Percentiles rank a stretch among this genome's conserved stretches.
phyloP scores from a whole-genome alignment of 2,888 invertebrate species.

The Caenorhabditis virilis region DNA sequence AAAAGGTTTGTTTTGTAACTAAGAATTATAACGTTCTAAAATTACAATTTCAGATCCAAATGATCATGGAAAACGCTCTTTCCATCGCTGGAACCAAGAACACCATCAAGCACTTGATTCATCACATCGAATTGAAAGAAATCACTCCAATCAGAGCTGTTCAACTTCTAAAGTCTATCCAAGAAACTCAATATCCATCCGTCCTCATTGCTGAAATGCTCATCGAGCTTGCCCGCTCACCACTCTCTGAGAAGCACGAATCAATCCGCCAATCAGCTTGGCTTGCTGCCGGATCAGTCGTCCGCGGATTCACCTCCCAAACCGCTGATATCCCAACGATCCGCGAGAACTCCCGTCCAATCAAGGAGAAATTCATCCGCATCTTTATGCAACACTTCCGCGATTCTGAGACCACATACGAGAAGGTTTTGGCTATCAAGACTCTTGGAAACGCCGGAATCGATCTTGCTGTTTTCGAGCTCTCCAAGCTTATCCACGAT shows the following conservation, averaged over 20 bases:
- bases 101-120: conserved; percentile 45
- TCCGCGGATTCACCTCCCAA: conserved; percentile 31
- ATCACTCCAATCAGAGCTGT: conserved; percentile 33
- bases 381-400: conserved; percentile 46
- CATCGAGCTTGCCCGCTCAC: conserved; percentile 22
- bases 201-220: conserved; percentile 32
- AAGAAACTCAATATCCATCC: conserved; percentile 43
- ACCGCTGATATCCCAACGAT: conserved; percentile 15
- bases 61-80: conserved; percentile 44
- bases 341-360: not conserved
- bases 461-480: conserved; percentile 45
- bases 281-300: conserved; percentile 40
- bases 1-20: conserved; percentile 7
- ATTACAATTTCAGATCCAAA: conserved; percentile 22
- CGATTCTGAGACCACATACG: conserved; percentile 43
- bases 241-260: conserved; percentile 10
- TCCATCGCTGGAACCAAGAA: conserved; percentile 52
- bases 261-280: conserved; percentile 42
- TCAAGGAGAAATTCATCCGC: conserved; percentile 27
- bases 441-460: conserved; percentile 63
- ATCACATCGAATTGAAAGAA: conserved; percentile 27
- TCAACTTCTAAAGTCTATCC: conserved; percentile 45
- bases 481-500: conserved; percentile 59
- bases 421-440: conserved; percentile 62
- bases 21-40: too few relatives aligned